Evolutionary conservation across 2,888 invertebrate genomes (phyloP).

Genomic region (Lasioglossum calceatum): DNA sequence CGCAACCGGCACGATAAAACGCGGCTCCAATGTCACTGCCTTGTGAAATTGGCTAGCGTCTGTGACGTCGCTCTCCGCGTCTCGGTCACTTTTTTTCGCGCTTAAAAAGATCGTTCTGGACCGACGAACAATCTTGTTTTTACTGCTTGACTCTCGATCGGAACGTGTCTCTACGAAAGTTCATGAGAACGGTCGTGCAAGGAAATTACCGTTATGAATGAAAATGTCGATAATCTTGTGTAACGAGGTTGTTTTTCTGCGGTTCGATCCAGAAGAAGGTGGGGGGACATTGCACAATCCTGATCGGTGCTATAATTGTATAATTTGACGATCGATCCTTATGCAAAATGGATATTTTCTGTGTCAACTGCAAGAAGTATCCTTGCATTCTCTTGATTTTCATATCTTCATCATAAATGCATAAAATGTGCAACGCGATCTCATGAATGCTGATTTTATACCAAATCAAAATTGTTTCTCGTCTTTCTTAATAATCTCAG

Average conservation of each 20-base stretch:
- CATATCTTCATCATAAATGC: too few species aligned
- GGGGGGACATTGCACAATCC: not conserved
- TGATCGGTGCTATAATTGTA: not conserved
- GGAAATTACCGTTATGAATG: constrained; percentile 18
- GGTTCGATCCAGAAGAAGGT: not conserved
- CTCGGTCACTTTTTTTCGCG: not conserved
- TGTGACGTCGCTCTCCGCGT: not conserved
- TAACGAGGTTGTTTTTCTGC: constrained; percentile 10
- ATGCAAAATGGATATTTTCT: not conserved
- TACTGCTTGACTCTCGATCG: not conserved
- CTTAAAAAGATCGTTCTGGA: not conserved
- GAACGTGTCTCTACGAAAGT: not conserved
- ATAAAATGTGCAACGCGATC: too few species aligned
- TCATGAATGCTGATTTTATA: too few species aligned
- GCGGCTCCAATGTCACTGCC: constrained; percentile 64
- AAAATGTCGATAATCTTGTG: constrained; percentile 16
- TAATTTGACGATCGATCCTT: not conserved
- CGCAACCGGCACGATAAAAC: constrained; percentile 40
- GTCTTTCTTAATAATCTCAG: too few species aligned
- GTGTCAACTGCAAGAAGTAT: not conserved
- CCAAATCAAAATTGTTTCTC: too few species aligned
- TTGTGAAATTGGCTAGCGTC: constrained; percentile 39
- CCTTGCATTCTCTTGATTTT: not conserved
- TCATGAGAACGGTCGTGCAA: not conserved
- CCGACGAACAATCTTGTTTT: not conserved